Base-by-base conservation (phyloP, 2,797 vertebrate species). In the Aythya fuligula region DNA sequence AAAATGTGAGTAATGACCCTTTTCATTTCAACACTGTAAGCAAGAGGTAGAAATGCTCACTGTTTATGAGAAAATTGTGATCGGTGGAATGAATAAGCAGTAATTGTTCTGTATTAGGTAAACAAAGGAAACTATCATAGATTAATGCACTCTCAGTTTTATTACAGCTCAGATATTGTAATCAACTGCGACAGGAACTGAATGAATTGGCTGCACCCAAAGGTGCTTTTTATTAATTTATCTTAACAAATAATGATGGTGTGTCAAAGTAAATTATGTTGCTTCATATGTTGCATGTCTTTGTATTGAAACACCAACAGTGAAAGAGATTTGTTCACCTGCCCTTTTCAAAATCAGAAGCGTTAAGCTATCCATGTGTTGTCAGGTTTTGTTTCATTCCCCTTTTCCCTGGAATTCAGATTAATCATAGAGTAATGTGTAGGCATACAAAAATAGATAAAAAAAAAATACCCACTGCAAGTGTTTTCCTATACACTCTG, bases 171-270 rank as follows among this genome's bases (percentile, higher is more conserved):
- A 96, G 94, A 95, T 95, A 95, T 78, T 95, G 85, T 97, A 96
- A 98, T 97, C 95, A 97, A 41, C 83, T 89, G 20, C 30, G 89
- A 95, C 95, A 97, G 79, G 41, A 95, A 81, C 25, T 61, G 96
- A 95, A 95, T 94, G 87, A 95, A 96, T 93, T 96, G 76, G 80
- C 93, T 96, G 82, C 91, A 97, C 95, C 97, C 89, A 97, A 97
- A 98, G 87, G 93, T 98, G 97, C 57, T 97, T 51, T 96, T 97
- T 95, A 96, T 97, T 98, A 97, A 98, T 98, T 97, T 96, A 94
- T 96, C 80, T 94, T 94, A 96, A 94, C 90, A 97, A 97, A 97
- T 97, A 96, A 97, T 97, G 95, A 93, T 95, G 45, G 32, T 69
- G 30, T 95, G 92, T 96, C 97, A 97, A 94, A 89, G 69, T 96